These are phyloP conservation scores for Acanthosepion esculentum DNA, from an alignment of 2,888 invertebrate species.

Conservation along the genomic window DNA sequence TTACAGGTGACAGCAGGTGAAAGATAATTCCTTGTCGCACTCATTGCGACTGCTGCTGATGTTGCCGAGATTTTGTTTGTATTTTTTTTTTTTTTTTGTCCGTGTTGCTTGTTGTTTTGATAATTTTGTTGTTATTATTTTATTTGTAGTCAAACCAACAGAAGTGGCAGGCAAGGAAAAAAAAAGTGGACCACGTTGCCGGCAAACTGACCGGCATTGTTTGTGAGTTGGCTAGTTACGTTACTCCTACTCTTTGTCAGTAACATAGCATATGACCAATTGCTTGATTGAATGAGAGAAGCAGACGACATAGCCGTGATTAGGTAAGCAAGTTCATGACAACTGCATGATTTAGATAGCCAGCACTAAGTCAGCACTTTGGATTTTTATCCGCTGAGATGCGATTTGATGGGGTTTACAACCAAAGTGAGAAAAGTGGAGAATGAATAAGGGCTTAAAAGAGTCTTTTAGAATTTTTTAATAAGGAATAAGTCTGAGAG, in stretches of 20 bases:
- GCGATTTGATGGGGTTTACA: too few relatives aligned
- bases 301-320: background rate
- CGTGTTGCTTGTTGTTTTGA: background rate
- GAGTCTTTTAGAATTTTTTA: too few relatives aligned
- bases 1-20: background rate
- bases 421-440: too few relatives aligned
- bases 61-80: background rate
- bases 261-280: background rate
- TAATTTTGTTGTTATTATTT: background rate
- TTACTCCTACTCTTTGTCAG: background rate
- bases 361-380: too few relatives aligned
- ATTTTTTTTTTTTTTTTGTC: background rate
- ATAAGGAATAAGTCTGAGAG: too few relatives aligned
- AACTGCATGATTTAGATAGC: background rate
- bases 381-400: too few relatives aligned
- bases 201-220: conserved; percentile 14
- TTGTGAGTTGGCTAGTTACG: background rate
- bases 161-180: background rate
- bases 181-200: background rate
- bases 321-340: background rate
- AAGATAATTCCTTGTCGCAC: background rate
- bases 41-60: background rate
- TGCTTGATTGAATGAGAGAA: background rate
- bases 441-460: too few relatives aligned
- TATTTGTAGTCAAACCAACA: background rate